A percentile compares a stretch with the other conserved stretches of the same genome.
phyloP scores from a whole-genome alignment of 2,113 vertebrate species.

The Miniopterus natalensis region DNA sequence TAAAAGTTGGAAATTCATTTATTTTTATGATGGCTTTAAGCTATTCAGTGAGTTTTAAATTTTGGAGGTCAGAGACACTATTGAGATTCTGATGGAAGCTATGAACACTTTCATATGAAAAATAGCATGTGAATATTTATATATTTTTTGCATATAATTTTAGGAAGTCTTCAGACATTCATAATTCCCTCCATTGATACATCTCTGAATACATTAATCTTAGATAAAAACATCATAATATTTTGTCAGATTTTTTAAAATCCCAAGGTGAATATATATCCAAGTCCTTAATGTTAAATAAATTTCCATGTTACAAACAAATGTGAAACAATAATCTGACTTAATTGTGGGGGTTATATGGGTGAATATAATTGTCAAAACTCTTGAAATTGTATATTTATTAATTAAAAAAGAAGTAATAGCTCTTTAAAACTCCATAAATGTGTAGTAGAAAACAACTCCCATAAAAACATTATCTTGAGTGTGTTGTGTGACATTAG shows the following conservation, averaged over 20 bases:
- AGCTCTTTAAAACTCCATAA: not conserved
- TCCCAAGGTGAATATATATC: not conserved
- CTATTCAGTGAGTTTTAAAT: not conserved
- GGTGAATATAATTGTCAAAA: not conserved
- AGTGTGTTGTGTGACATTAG: not conserved
- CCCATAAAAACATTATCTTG: not conserved
- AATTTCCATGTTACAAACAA: not conserved
- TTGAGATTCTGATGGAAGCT: not conserved
- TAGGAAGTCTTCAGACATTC: not conserved
- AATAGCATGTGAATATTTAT: not conserved
- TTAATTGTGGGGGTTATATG: not conserved
- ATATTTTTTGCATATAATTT: constrained; percentile 12
- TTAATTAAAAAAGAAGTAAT: not conserved
- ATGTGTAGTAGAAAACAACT: not conserved
- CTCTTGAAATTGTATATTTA: not conserved
- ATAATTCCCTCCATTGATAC: not conserved
- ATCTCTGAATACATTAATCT: not conserved
- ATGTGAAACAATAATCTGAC: not conserved
- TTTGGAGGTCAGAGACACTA: not conserved
- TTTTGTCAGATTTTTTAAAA: not conserved
- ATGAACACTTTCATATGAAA: constrained; percentile 12
- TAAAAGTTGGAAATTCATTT: not conserved
- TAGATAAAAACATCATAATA: not conserved
- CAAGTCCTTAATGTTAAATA: not conserved
- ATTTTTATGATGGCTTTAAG: not conserved